Conservation (phyloP, 2,113 vertebrate genomes). For the Prietella phreatophila region DNA sequence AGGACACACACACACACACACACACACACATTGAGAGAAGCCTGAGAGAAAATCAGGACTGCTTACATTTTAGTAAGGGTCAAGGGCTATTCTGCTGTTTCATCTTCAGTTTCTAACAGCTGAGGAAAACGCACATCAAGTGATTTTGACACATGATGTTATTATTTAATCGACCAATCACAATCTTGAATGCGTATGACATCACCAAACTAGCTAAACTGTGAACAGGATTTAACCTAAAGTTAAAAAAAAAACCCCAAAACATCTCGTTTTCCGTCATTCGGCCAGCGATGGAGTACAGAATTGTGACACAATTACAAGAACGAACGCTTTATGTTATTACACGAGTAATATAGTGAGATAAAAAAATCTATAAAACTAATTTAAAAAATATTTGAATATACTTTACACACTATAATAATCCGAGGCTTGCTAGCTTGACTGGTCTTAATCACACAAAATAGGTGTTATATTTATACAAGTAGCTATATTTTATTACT, state of each 20-base stretch:
- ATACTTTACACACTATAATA: constrained; percentile 5
- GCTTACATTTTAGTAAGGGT: constrained; percentile 26
- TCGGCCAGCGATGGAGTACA: neutral
- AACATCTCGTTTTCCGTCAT: neutral
- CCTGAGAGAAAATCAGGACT: neutral
- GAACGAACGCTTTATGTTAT: neutral
- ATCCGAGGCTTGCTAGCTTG: neutral
- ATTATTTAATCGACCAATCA: constrained; percentile 5
- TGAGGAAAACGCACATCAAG: neutral
- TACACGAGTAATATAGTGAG: neutral
- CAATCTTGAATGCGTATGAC: constrained; percentile 1
- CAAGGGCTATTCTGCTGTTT: constrained; percentile 38
- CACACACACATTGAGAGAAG: neutral
- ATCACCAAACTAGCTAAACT: neutral
- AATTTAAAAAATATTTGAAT: neutral
- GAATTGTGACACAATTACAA: too few species aligned
- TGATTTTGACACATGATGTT: neutral
- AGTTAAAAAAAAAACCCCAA: neutral
- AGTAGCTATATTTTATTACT: constrained; percentile 12
- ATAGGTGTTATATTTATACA: constrained; percentile 4
- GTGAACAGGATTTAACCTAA: neutral
- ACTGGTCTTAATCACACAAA: neutral
- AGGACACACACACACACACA: constrained; percentile 15
- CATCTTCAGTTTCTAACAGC: neutral
- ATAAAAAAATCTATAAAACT: neutral